Evolutionary conservation across 2,888 invertebrate species (phyloP), one percentile per base, ranked within the genome.

Genomic region (Drosophila gaucha): DNA sequence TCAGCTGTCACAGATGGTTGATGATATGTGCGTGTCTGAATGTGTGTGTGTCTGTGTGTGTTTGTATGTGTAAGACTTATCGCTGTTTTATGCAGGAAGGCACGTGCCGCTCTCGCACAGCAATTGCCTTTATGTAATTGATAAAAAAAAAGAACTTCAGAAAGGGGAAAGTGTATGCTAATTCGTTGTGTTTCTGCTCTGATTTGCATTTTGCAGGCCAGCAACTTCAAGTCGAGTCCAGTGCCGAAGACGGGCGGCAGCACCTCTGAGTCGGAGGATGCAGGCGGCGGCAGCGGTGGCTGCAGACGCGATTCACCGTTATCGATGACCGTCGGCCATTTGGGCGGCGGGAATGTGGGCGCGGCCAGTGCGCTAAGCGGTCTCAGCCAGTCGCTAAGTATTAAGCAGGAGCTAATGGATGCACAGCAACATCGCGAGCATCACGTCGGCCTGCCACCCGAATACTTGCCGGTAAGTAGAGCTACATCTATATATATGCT

Each of bases 141-240:
- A 28, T 18, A 26, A 14, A 8, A 24, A 20, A 14, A 22, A 24
- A 43, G 28, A 39, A n/a, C n/a, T n/a, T n/a, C n/a, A n/a, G n/a
- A n/a, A n/a, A n/a, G n/a, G n/a, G n/a, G n/a, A n/a, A n/a, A n/a
- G n/a, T n/a, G 31, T 41, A 55, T 46, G 14, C 20, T 56, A 51
- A 60, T 43, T 30, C 22, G 24, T 43, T 18, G 26, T 0, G n/a
- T n/a, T n/a, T n/a, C n/a, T n/a, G n/a, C n/a, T 31, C 18, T 6
- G 9, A 31, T 28, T 6, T 8, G 1, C 12, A n/a, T 9, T 20
- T 30, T 36, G 1, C 91, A 94, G 94, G 93, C 94, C 91, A 93
- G 93, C 93, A 94, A 94, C 93, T 94, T 93, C 91, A 94, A 94
- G 93, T 93, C 94, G 92, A 94, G 93, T 92, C 94, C 94, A 85